Evolutionary conservation across 2,888 invertebrate genomes (phyloP).

Genomic region (Electrophaes corylata): DNA sequence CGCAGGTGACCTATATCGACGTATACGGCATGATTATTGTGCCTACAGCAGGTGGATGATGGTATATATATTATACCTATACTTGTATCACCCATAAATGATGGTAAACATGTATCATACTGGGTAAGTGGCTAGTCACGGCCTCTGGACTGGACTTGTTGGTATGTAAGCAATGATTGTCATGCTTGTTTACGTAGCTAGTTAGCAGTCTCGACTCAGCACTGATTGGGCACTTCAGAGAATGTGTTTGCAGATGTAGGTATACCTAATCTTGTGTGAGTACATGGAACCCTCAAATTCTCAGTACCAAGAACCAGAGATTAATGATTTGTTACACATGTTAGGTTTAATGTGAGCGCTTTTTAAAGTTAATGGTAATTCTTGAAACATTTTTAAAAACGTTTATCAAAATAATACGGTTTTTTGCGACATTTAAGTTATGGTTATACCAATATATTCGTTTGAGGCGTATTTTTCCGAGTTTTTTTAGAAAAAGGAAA

Average conservation of each 20-base stretch:
- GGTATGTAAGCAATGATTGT: conserved; percentile 44
- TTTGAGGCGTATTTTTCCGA: no score
- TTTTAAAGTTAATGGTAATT: no score
- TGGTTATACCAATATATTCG: no score
- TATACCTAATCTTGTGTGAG: conserved; percentile 6
- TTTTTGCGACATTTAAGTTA: not conserved
- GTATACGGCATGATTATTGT: conserved; percentile 9
- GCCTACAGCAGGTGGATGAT: conserved; percentile 10
- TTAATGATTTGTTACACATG: conserved; percentile 34
- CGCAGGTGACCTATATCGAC: conserved; percentile 6
- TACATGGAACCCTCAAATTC: not conserved
- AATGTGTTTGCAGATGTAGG: conserved; percentile 42
- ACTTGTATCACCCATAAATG: conserved; percentile 3
- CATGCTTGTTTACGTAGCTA: conserved; percentile 52
- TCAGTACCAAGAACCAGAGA: conserved; percentile 9
- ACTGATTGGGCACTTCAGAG: conserved; percentile 53
- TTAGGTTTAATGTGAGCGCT: conserved; percentile 15
- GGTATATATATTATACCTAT: no score
- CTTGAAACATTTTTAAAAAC: not conserved
- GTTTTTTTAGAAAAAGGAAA: no score
- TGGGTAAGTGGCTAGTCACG: conserved; percentile 40
- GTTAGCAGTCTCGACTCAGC: conserved; percentile 44
- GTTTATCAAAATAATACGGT: not conserved
- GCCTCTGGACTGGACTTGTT: conserved; percentile 22
- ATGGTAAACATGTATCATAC: conserved; percentile 9